Evolutionary conservation across 2,113 vertebrate genomes (phyloP), one percentile per base, ranked within the genome.

Genomic region (Heloderma charlesbogerti): DNA sequence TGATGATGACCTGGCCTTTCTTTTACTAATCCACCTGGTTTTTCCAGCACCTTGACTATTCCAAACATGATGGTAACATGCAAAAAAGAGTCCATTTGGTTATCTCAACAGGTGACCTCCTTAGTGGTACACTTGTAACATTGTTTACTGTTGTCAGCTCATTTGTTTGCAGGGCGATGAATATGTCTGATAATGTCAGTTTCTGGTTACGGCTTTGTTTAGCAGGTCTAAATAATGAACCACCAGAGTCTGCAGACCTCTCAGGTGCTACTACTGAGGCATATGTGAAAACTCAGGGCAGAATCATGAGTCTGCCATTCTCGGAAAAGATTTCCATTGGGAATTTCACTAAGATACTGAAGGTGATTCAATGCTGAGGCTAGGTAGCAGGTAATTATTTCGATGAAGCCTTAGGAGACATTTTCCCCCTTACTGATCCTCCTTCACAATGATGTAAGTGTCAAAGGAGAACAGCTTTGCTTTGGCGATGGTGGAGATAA

Each of bases 181-280:
- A 81, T 2, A 9, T 54, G 60, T 15, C 2, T 85, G 45, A 15
- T 80, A 69, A 79, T 90, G 37, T 85, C 67, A 37, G 43, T 3
- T 29, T 12, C 54, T 88, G 3, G 81, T 86, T 57, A 31, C 82
- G 45, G 57, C 10, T 83, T 6, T 54, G 27, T 40, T 10, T 79
- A 78, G 82, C 86, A 90, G 78, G n/a, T 82, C 10, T 91, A 71
- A 94, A 86, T 90, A 93, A 93, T 93, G 91, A 45, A 88, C 12
- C 45, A 75, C 80, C 1, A 48, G 48, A 9, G 12, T 0, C 54
- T 43, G 3, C 0, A 0, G 15, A 16, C 77, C 94, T 94, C 77
- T 77, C 69, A 54, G 13, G 57, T 66, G 7, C 16, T 51, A 60
- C 16, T 6, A 3, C 57, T 57, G 37, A 34, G n/a, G 25, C 60